phyloP scores from a whole-genome alignment of 2,797 vertebrate species.

The Steatocranus sp. region DNA sequence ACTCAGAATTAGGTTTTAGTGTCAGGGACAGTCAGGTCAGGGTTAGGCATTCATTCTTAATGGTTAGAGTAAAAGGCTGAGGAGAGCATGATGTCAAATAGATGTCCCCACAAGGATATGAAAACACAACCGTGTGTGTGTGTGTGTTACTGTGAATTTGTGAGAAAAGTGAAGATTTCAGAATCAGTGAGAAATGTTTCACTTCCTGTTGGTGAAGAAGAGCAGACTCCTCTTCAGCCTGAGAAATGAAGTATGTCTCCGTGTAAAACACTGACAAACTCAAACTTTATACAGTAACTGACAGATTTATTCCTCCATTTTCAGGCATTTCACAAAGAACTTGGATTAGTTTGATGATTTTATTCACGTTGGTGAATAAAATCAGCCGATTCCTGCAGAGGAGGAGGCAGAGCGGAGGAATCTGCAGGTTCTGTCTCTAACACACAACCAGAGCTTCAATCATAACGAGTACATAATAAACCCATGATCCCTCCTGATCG shows the following conservation, averaged over 20 bases:
- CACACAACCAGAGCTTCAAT: background rate
- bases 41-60: no score
- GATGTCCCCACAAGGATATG: no score
- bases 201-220: background rate
- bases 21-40: no score
- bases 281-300: background rate
- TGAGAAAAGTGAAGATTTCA: background rate
- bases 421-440: background rate
- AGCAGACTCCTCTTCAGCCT: background rate
- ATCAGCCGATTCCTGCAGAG: background rate
- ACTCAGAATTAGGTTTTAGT: no score
- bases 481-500: no score
- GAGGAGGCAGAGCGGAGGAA: background rate
- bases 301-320: background rate
- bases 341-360: background rate
- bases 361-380: no score
- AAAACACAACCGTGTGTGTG: no score
- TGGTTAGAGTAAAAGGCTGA: no score
- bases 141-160: no score
- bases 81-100: no score
- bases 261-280: background rate
- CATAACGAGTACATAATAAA: background rate
- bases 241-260: background rate
- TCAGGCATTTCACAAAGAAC: rapidly evolving
- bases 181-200: background rate